Base-by-base conservation (phyloP, 1,140 invertebrate species). In the Drosophila ironensis region DNA sequence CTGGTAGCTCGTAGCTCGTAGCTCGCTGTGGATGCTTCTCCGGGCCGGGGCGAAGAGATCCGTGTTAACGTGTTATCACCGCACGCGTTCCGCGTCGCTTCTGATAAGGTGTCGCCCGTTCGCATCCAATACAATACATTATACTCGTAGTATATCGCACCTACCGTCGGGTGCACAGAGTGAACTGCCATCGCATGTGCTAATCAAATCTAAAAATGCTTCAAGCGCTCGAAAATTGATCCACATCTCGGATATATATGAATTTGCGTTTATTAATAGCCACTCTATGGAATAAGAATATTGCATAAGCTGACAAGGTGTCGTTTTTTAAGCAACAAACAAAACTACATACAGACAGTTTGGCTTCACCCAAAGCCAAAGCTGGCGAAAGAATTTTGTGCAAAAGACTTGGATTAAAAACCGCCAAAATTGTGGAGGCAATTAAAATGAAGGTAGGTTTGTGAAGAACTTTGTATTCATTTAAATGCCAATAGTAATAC, bases 361-460 rank as follows among this genome's bases (percentile, higher is more conserved):
- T 47, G 48, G 35, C 52, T 56, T n/a, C 14, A 33, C 17, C 20
- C 25, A 64, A 37, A 46, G 47, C 53, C 64, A 28, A 74, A 71
- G 56, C 73, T 86, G 74, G 74, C 80, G 27, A 38, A 30, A 71
- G 46, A 74, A 72, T 63, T 78, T 86, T 59, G 72, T 66, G 70
- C 68, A 61, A 64, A 68, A 75, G 59, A 86, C 69, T 88, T 84
- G 86, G 87, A 88, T 81, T 84, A 88, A 87, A 86, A 88, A 89
- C 75, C 88, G 87, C 84, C 88, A 89, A 89, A 89, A 89, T 89
- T 89, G 88, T 89, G 88, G 88, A 89, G 87, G 88, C 88, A 89
- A 76, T 89, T 89, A 89, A 89, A 89, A 89, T 89, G 88, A 89
- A 89, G 88, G 88, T 89, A 44, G 75, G 84, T 53, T 5, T 6